phyloP scores from a whole-genome alignment of 2,113 vertebrate genomes.

The human (Homo sapiens) region DNA sequence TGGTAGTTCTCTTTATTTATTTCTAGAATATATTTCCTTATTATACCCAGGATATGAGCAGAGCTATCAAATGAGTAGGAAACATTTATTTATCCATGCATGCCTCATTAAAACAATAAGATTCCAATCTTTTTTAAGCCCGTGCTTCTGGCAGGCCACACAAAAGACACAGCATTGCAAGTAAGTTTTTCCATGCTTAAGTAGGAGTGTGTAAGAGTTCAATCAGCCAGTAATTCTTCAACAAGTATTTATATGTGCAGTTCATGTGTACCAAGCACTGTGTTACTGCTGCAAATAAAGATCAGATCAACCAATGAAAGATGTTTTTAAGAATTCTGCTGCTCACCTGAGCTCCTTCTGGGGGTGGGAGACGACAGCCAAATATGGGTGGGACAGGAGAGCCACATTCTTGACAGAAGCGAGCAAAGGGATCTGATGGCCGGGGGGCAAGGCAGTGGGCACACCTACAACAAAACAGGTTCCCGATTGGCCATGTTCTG shows the following conservation, averaged over 20 bases:
- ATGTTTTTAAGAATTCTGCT: neutral
- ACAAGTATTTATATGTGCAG: neutral
- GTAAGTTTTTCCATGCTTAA: constrained; percentile 11
- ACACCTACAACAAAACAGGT: constrained; percentile 85
- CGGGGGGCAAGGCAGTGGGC: constrained; percentile 84
- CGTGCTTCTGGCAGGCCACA: neutral
- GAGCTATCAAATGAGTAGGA: neutral
- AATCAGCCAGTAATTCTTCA: constrained; percentile 11
- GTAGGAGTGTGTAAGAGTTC: neutral
- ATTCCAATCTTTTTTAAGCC: constrained; percentile 18
- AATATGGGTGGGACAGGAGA: constrained; percentile 84
- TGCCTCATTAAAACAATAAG: constrained; percentile 33
- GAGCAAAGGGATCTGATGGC: constrained; percentile 89
- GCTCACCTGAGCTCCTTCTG: constrained; percentile 90
- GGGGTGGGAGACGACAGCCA: constrained; percentile 82
- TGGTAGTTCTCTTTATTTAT: constrained; percentile 1
- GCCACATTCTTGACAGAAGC: constrained; percentile 94
- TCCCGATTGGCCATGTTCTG: neutral
- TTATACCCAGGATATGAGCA: neutral
- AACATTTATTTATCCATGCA: constrained; percentile 25
- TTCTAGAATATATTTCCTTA: constrained; percentile 32
- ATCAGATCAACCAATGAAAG: neutral
- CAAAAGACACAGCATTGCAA: neutral
- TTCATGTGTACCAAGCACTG: neutral
- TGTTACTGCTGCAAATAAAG: neutral